These are phyloP conservation scores for Montipora sp. DNA, from an alignment of 64 coral and sea anemone genomes.

Conservation along the genomic window DNA sequence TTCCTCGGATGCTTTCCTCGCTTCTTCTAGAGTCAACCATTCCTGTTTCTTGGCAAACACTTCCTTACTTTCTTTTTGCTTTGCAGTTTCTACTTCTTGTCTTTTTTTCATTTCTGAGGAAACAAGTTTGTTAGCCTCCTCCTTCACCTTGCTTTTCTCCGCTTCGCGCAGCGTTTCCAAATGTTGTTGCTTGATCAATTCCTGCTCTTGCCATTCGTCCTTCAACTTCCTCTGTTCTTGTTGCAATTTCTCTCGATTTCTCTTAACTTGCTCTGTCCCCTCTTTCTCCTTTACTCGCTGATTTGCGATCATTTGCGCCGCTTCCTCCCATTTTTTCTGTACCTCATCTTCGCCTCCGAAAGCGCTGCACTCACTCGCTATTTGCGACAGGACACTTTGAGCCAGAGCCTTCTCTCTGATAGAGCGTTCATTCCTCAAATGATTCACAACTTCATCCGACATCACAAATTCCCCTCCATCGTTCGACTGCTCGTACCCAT, in stretches of 20 bases:
- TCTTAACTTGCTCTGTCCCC: background rate
- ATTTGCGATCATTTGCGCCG: slow-evolving; percentile 19
- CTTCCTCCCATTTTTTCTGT: slow-evolving; percentile 27
- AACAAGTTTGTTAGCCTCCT: slow-evolving; percentile 18
- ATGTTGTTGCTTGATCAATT: slow-evolving; percentile 22
- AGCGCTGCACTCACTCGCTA: slow-evolving; percentile 11
- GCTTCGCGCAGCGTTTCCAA: slow-evolving; percentile 2
- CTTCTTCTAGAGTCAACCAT: background rate
- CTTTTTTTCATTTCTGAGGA: background rate
- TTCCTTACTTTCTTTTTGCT: slow-evolving; percentile 29
- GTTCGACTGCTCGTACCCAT: background rate
- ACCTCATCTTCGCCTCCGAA: background rate
- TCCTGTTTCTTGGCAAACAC: slow-evolving; percentile 22
- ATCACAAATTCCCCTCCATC: background rate
- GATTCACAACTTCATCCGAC: background rate
- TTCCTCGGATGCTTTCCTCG: slow-evolving; percentile 2
- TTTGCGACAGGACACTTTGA: background rate
- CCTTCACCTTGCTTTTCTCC: slow-evolving; percentile 33
- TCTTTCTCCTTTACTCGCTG: slow-evolving; percentile 13
- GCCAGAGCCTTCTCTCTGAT: background rate
- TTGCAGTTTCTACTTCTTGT: background rate
- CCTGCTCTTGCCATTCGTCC: slow-evolving; percentile 19
- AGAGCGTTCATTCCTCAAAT: background rate
- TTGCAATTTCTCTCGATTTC: slow-evolving; percentile 4
- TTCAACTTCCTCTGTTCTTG: slow-evolving; percentile 36